A percentile compares a stretch with the other conserved stretches of the same genome.
phyloP scores from a whole-genome alignment of 30 jellyfish, hydroid and myxozoan genomes.

The Rhopilema esculentum region DNA sequence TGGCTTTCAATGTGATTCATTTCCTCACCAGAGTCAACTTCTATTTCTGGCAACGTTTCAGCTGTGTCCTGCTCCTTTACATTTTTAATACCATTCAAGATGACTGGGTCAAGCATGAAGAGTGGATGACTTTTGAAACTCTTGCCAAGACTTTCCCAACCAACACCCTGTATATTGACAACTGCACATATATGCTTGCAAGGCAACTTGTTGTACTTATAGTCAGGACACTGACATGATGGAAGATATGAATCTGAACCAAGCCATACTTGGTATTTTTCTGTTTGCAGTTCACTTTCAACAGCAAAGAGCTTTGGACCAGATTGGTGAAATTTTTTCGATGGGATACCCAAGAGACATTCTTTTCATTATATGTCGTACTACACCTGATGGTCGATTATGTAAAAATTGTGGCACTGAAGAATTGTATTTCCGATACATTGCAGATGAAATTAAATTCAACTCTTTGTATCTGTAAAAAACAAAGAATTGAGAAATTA shows the following conservation, averaged over 20 bases:
- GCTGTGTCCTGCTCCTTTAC: neutral
- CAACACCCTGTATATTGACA: conserved; percentile 21
- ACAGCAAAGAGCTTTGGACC: neutral
- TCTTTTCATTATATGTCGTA: conserved; percentile 17
- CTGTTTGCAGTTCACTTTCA: conserved; percentile 7
- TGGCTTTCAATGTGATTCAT: neutral
- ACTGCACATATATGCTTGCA: conserved; percentile 52
- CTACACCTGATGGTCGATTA: conserved; percentile 25
- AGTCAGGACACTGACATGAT: conserved; percentile 46
- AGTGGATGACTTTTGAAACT: conserved; percentile 31
- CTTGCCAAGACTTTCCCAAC: conserved; percentile 32
- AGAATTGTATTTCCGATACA: conserved; percentile 5
- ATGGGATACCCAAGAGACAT: neutral
- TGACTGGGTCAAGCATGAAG: conserved; percentile 22
- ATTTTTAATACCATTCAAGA: neutral
- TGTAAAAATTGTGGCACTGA: conserved; percentile 22
- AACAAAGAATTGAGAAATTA: neutral
- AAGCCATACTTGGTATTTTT: conserved; percentile 19
- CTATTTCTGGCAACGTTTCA: neutral
- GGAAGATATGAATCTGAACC: conserved; percentile 49
- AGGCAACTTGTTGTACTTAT: conserved; percentile 10
- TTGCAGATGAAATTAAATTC: conserved; percentile 1
- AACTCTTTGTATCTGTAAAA: conserved; percentile 26
- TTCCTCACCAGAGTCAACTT: neutral
- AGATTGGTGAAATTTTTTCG: neutral